phyloP scores from a whole-genome alignment of 2,797 vertebrate species.

The Helarctos malayanus region DNA sequence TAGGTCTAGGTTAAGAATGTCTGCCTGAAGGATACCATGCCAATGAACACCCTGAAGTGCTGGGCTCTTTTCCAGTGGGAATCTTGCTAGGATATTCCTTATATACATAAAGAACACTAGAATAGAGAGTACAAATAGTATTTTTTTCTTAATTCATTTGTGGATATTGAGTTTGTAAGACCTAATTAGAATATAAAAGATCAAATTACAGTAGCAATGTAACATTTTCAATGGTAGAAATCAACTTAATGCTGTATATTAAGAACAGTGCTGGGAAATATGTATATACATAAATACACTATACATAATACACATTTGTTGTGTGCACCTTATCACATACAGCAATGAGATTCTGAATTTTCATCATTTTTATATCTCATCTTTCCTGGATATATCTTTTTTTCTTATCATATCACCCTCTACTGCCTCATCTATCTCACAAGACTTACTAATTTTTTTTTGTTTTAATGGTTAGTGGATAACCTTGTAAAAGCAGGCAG shows the following conservation, averaged over 20 bases:
- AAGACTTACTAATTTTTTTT: background rate
- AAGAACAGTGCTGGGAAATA: background rate
- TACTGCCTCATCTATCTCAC: background rate
- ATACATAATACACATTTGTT: background rate
- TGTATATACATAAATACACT: background rate
- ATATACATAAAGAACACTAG: background rate
- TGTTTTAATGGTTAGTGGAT: background rate
- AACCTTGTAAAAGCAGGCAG: background rate
- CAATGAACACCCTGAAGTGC: background rate
- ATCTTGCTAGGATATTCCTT: background rate
- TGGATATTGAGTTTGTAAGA: background rate
- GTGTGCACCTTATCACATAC: background rate
- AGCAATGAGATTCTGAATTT: background rate
- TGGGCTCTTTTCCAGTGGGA: background rate
- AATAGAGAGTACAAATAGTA: background rate
- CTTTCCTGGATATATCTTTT: background rate
- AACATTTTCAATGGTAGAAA: background rate
- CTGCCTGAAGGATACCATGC: fast-evolving
- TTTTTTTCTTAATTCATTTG: background rate
- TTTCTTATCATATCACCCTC: background rate
- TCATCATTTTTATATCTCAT: background rate
- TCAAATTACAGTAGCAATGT: background rate
- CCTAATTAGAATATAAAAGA: background rate
- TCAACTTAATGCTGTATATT: background rate
- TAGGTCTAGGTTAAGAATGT: background rate